Base-by-base conservation (phyloP, 2,113 vertebrate species). In the Pseudonaja textilis region DNA sequence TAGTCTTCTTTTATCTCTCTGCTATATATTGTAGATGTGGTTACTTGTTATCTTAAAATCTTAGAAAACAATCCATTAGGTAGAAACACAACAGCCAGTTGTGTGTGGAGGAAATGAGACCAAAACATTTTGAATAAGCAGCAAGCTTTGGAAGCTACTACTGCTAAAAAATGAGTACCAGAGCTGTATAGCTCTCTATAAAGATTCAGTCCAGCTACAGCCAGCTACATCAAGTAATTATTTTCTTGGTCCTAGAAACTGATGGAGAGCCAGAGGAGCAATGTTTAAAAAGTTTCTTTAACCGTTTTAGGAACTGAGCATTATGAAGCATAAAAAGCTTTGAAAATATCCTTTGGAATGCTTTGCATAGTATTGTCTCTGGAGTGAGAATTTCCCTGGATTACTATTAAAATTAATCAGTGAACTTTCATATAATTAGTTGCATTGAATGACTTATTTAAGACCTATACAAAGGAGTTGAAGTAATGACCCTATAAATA, bases 391-490 rank as follows among this genome's bases (percentile, higher is more conserved):
- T 95, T 94, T 61, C 55, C 57, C 90, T 95, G 85, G 93, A 93
- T 88, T 94, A 92, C 87, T 61, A 0, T 95, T 95, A 87, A 92
- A 50, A 85, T 90, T 90, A 93, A 89, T 93, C 59, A 86, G 56
- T 45, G 55, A 9, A 18, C 92, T 6, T 93, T 94, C 90, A 88
- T 81, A 39, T 93, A 88, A 56, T 61, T 89, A 54, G 57, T 95
- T 93, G 3, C 89, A 92, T 16, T 89, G 34, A 89, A 25, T 81
- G 93, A 57, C 61, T 64, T 81, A 74, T 56, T 93, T 93, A 94
- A 88, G 92, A 95, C 89, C 95, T 16, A 3, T 93, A 42, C 55
- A 93, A 93, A 89, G 95, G 86, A 50, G 3, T 93, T 93, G 88
- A 89, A 92, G 93, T 94, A 93, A 89, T 89, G n/a, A 95, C 26